phyloP scores from a whole-genome alignment of 2,113 vertebrate genomes.

The Takifugu flavidus region DNA sequence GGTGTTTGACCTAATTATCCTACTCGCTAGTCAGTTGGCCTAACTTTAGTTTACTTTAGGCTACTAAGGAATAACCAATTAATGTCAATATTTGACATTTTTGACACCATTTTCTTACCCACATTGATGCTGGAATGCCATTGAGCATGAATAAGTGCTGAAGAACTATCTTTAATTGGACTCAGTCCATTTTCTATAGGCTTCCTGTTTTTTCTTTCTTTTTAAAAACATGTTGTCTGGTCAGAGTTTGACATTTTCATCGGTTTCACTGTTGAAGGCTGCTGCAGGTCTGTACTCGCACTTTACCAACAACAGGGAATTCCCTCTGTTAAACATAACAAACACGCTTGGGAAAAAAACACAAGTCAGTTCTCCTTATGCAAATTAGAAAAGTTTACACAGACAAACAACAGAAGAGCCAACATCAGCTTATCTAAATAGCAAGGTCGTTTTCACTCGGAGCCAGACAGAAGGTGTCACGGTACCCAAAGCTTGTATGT shows the following conservation, averaged over 20 bases:
- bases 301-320: slow-evolving; percentile 55
- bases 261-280: slow-evolving; percentile 16
- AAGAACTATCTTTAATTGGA: neutral
- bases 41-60: no score
- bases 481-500: neutral
- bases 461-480: neutral
- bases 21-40: slow-evolving; percentile 4
- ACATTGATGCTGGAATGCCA: neutral
- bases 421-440: neutral
- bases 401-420: slow-evolving; percentile 9
- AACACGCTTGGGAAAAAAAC: neutral
- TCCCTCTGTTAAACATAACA: slow-evolving; percentile 44
- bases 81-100: no score
- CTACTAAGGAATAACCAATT: no score
- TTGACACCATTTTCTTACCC: neutral
- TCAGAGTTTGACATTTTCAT: slow-evolving; percentile 11
- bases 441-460: neutral
- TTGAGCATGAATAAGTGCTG: neutral
- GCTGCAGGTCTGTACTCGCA: slow-evolving; percentile 27
- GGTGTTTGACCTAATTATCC: slow-evolving; percentile 4
- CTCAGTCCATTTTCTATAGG: neutral
- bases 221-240: neutral
- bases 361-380: slow-evolving; percentile 31
- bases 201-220: neutral
- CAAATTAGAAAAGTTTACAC: slow-evolving; percentile 11